These are phyloP conservation scores for Saimiri boliviensis DNA, from an alignment of 2,113 vertebrate species.

Conservation along the genomic window DNA sequence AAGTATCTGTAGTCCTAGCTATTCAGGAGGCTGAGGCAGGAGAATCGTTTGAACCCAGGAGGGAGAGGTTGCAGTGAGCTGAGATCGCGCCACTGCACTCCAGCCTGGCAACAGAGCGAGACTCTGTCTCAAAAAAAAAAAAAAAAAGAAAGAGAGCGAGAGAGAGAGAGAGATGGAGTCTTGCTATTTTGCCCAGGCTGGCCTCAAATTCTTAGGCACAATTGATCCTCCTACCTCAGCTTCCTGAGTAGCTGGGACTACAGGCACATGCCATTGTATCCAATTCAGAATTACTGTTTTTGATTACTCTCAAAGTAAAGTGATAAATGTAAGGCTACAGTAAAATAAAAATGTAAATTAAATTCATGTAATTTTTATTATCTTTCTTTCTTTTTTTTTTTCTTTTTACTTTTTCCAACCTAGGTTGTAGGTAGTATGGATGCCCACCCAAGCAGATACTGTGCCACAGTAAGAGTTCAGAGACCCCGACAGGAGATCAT, in stretches of 20 bases:
- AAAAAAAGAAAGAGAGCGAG: too few relatives aligned
- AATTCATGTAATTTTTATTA: background rate
- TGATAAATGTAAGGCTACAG: background rate
- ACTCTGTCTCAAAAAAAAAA: too few relatives aligned
- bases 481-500: constrained; percentile 98
- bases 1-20: too few relatives aligned
- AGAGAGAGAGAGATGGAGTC: too few relatives aligned
- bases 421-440: constrained; percentile 99
- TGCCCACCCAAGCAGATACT: constrained; percentile 98
- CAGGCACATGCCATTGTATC: background rate
- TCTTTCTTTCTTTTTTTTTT: background rate
- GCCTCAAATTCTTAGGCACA: background rate
- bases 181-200: background rate
- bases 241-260: background rate
- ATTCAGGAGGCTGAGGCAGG: too few relatives aligned
- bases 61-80: too few relatives aligned
- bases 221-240: background rate
- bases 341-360: background rate
- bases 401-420: background rate
- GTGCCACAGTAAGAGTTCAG: constrained; percentile 98
- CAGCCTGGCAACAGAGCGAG: too few relatives aligned
- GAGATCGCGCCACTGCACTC: too few relatives aligned
- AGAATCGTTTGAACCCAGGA: too few relatives aligned
- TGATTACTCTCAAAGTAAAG: constrained; percentile 37
- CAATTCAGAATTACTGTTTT: background rate